Base-by-base conservation (phyloP, 2,113 vertebrate species). In the Menidia beryllina region DNA sequence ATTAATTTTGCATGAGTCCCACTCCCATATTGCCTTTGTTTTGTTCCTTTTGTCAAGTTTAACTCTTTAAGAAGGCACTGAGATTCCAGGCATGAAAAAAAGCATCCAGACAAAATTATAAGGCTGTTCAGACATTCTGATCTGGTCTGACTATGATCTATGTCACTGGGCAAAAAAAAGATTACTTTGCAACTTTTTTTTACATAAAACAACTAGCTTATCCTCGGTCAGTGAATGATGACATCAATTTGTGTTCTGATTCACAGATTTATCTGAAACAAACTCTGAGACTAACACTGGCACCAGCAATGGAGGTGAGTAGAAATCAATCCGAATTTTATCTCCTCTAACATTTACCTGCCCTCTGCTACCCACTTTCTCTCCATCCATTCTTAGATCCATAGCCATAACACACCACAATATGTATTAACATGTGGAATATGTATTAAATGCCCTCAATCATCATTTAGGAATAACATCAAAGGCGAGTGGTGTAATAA, bases 1-100 rank as follows among this genome's bases (percentile, higher is more conserved):
- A 93, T 90, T 90, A 86, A 91, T 92, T 93, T 91, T 88, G 72
- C 82, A 88, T 87, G 87, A 66, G 59, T 90, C 80, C 77, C 61
- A 75, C 77, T 79, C 78, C 72, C 41, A 69, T 63, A 65, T 79
- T 53, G 45, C 71, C 41, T 86, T 87, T 84, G 73, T 90, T 89
- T 88, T 88, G 75, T 79, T 86, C 51, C 49, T 23, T 53, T 58
- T 88, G 50, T 81, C 63, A 88, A 83, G 76, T 72, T 57, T 49
- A 62, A 68, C 76, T 76, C 79, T 90, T 92, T 62, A 82, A 84
- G 72, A 92, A 88, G 77, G 56, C 38, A 0, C 49, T 54, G 56
- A 34, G 82, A 80, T 79, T 85, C 66, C 38, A 85, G 69, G 64
- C 65, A 75, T 63, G 53, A 68, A 43, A 69, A 60, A 67, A 69